Evolutionary conservation across 2,888 invertebrate genomes (phyloP).

Genomic region (Caenorhabditis panamensis): DNA sequence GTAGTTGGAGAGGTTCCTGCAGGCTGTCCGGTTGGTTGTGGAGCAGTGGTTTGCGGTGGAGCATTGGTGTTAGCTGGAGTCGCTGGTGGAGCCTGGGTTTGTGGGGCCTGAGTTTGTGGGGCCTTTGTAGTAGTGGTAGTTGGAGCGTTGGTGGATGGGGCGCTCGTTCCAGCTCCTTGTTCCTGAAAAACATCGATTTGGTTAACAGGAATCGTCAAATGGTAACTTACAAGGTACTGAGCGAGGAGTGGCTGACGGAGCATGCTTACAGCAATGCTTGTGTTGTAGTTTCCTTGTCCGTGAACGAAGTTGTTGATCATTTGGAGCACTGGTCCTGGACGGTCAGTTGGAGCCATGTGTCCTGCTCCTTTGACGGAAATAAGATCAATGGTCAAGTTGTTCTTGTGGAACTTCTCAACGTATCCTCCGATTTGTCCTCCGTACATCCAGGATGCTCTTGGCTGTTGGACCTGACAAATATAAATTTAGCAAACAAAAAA

Average conservation of each 20-base stretch:
- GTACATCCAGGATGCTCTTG: constrained; percentile 66
- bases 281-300: constrained; percentile 67
- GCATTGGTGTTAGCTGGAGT: constrained; percentile 8
- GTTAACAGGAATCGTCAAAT: background rate
- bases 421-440: constrained; percentile 68
- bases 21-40: too few relatives aligned
- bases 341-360: constrained; percentile 89
- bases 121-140: constrained; percentile 10
- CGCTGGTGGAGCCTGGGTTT: background rate
- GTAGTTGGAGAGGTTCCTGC: background rate
- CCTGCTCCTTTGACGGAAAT: constrained; percentile 84
- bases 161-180: constrained; percentile 25
- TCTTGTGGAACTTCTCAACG: constrained; percentile 65
- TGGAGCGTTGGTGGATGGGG: constrained; percentile 1
- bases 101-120: background rate
- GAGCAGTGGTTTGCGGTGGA: constrained; percentile 5
- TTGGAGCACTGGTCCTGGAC: constrained; percentile 88
- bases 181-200: constrained; percentile 22
- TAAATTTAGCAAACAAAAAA: background rate
- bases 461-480: constrained; percentile 12
- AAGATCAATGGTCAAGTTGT: constrained; percentile 65
- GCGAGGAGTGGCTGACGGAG: constrained; percentile 69
- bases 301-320: constrained; percentile 85
- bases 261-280: constrained; percentile 61
- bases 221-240: constrained; percentile 65